These are phyloP conservation scores for Planiliza haematocheilus DNA, from an alignment of 2,113 vertebrate genomes.

Conservation along the genomic window DNA sequence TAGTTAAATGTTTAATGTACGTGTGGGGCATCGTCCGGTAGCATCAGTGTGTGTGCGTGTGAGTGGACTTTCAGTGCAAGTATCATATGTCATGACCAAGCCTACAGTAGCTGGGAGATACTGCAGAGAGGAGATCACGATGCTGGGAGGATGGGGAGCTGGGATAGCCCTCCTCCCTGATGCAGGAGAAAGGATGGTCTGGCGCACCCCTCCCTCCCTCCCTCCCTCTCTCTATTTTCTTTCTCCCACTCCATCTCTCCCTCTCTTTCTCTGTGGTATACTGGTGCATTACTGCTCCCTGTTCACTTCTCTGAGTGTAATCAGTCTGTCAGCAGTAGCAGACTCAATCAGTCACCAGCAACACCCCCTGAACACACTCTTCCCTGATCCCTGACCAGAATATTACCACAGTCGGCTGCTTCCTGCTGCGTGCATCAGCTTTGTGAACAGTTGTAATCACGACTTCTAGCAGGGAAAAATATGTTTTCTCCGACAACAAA, in stretches of 20 bases:
- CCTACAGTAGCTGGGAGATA: constrained; percentile 49
- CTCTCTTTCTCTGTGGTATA: constrained; percentile 20
- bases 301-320: constrained; percentile 62
- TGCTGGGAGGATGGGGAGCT: constrained; percentile 69
- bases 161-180: constrained; percentile 79
- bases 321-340: constrained; percentile 75
- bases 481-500: not conserved
- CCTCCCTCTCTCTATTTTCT: constrained; percentile 18
- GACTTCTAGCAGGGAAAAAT: constrained; percentile 7
- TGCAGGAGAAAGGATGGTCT: constrained; percentile 61
- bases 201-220: constrained; percentile 54
- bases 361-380: constrained; percentile 31
- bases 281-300: constrained; percentile 73
- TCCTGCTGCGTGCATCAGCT: constrained; percentile 31
- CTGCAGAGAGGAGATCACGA: constrained; percentile 75
- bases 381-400: constrained; percentile 54
- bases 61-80: constrained; percentile 20
- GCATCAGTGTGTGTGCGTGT: too few species aligned
- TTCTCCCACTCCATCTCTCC: not conserved
- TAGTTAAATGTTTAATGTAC: too few species aligned
- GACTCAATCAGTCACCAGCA: constrained; percentile 69
- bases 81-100: constrained; percentile 52
- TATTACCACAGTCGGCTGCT: constrained; percentile 20
- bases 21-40: too few species aligned
- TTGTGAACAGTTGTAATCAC: constrained; percentile 25